A percentile compares a stretch with the other conserved stretches of the same genome.
phyloP scores from a whole-genome alignment of 2,797 vertebrate species.

The Gymnothorax javanicus region DNA sequence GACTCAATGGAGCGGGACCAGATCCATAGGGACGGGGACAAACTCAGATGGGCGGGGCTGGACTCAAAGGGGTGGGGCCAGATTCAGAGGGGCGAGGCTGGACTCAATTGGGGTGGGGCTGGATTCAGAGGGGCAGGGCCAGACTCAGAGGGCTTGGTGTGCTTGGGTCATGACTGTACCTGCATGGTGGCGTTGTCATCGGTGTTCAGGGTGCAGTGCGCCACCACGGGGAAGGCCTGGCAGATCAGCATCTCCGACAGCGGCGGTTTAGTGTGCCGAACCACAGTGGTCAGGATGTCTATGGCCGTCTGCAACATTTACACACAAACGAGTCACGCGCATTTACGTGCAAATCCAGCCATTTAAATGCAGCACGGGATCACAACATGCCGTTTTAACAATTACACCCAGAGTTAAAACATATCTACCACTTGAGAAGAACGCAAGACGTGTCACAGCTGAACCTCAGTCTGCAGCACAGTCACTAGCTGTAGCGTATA shows the following conservation, averaged over 20 bases:
- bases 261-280: conserved; percentile 92
- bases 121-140: background rate
- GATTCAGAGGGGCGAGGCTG: background rate
- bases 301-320: conserved; percentile 83
- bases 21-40: too few species aligned
- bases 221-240: conserved; percentile 94
- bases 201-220: conserved; percentile 92
- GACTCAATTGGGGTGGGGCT: too few species aligned
- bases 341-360: background rate
- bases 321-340: background rate
- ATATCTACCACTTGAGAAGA: too few species aligned
- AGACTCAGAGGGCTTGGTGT: background rate
- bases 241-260: conserved; percentile 94
- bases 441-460: too few species aligned
- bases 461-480: too few species aligned
- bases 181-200: conserved; percentile 98
- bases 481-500: too few species aligned
- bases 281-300: conserved; percentile 96
- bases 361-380: background rate
- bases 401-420: too few species aligned
- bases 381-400: background rate
- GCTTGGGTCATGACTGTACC: conserved; percentile 65
- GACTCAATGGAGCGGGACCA: too few species aligned
- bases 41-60: too few species aligned
- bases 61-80: background rate